These are phyloP conservation scores for Danio jaintianensis DNA, from an alignment of 2,797 vertebrate genomes.

Conservation along the genomic window DNA sequence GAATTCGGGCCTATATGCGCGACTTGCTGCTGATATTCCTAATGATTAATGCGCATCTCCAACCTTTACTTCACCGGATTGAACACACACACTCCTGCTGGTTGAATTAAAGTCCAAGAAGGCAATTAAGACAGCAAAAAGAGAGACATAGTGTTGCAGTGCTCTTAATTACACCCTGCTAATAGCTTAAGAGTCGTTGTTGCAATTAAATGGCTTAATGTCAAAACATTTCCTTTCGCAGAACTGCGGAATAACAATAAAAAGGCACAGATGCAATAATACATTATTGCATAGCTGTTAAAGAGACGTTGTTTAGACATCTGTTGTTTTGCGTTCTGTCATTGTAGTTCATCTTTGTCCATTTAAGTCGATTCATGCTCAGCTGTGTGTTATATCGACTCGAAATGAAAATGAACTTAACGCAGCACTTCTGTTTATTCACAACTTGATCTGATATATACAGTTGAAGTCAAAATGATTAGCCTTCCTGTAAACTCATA, in stretches of 20 bases:
- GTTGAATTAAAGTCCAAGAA: constrained; percentile 19
- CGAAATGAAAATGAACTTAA: background rate
- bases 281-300: constrained; percentile 1
- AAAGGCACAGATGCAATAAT: constrained; percentile 26
- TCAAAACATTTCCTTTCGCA: constrained; percentile 16
- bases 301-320: constrained; percentile 33
- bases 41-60: constrained; percentile 32
- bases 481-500: too few species aligned
- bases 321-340: constrained; percentile 10
- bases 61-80: constrained; percentile 6
- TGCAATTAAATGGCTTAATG: constrained; percentile 36
- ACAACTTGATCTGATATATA: background rate
- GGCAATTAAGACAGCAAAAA: constrained; percentile 27
- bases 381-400: constrained; percentile 1
- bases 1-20: constrained; percentile 28
- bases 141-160: constrained; percentile 27
- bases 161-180: constrained; percentile 45
- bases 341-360: constrained; percentile 6
- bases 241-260: constrained; percentile 25
- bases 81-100: background rate
- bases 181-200: constrained; percentile 41
- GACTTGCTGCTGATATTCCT: constrained; percentile 16
- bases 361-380: constrained; percentile 3
- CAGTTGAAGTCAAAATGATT: too few species aligned
- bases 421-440: background rate